Conservation (phyloP, 2,888 invertebrate genomes). For the Cerceris ruficornis region DNA sequence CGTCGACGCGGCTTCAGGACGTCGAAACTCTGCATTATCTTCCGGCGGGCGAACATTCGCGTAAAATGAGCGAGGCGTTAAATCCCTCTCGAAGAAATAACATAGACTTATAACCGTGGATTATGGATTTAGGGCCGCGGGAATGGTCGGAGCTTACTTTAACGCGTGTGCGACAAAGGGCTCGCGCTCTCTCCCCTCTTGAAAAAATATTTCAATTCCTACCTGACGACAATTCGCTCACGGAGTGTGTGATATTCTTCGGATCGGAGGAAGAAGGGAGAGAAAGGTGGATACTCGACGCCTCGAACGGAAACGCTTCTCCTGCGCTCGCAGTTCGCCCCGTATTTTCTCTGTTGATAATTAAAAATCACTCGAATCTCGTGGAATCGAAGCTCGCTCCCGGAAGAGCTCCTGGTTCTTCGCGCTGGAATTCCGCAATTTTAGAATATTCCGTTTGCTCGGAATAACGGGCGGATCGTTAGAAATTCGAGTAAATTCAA, state of each 20-base stretch:
- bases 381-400: too few relatives aligned
- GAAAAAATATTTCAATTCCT: conserved; percentile 69
- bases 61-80: conserved; percentile 53
- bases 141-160: conserved; percentile 43
- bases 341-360: neutral
- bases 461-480: too few relatives aligned
- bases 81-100: conserved; percentile 64
- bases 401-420: too few relatives aligned
- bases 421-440: too few relatives aligned
- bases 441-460: too few relatives aligned
- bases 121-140: conserved; percentile 67
- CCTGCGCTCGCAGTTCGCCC: too few relatives aligned
- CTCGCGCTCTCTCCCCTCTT: conserved; percentile 55
- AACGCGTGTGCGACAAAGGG: conserved; percentile 58
- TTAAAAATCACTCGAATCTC: neutral
- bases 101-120: conserved; percentile 65
- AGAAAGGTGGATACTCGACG: too few relatives aligned
- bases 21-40: conserved; percentile 4
- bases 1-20: neutral
- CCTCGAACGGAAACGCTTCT: too few relatives aligned
- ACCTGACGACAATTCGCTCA: conserved; percentile 59
- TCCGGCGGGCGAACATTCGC: conserved; percentile 3
- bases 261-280: neutral
- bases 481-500: too few relatives aligned
- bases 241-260: conserved; percentile 29